Conservation (phyloP, 2,113 vertebrate species). For the Leucopsar rothschildi region DNA sequence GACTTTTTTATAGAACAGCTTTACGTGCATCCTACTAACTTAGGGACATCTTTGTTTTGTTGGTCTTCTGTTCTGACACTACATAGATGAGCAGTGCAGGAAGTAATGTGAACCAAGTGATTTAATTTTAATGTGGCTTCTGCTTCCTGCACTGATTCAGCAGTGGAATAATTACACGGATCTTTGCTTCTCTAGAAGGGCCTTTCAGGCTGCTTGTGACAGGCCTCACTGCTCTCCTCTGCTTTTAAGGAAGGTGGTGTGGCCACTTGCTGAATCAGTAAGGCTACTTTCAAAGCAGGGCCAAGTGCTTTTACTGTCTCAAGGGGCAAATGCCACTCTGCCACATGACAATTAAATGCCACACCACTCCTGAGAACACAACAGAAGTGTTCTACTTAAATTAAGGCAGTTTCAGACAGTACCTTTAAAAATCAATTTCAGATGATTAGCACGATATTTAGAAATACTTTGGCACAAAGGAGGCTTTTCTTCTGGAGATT, state of each 20-base stretch:
- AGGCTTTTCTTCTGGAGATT: neutral
- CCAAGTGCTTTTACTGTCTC: neutral
- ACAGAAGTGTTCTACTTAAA: neutral
- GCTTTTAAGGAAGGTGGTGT: neutral
- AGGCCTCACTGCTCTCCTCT: neutral
- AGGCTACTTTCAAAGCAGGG: neutral
- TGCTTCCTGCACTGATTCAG: neutral
- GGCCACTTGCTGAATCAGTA: neutral
- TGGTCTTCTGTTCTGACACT: neutral
- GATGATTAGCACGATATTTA: neutral
- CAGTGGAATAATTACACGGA: neutral
- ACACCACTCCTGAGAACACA: neutral
- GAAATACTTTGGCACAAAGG: neutral
- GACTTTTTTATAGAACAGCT: neutral
- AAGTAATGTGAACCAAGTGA: neutral
- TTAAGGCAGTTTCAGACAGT: neutral
- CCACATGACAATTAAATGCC: neutral
- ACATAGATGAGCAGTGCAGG: neutral
- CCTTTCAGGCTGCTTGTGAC: neutral
- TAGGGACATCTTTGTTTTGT: neutral
- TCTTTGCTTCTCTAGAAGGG: neutral
- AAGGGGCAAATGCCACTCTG: neutral
- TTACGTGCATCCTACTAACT: neutral
- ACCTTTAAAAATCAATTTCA: neutral
- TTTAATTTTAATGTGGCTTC: constrained; percentile 19